These are phyloP conservation scores for Bombus polaris DNA, from an alignment of 1,140 invertebrate genomes.

Conservation along the genomic window DNA sequence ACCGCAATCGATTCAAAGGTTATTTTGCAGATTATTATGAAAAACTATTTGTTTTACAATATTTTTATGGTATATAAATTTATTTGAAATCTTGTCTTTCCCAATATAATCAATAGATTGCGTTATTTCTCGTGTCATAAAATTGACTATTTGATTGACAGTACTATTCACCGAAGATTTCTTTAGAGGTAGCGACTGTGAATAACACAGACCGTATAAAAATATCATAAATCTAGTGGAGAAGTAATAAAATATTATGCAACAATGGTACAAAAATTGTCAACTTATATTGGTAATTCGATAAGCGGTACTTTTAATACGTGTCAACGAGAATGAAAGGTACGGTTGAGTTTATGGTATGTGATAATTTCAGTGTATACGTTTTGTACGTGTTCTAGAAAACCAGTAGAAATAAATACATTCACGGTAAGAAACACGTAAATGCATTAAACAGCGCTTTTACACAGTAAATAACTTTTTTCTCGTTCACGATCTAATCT, in stretches of 20 bases:
- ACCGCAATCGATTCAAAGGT: too few relatives aligned
- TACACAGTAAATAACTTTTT: neutral
- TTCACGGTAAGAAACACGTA: neutral
- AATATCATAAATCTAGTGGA: neutral
- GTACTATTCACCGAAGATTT: neutral
- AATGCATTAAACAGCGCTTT: neutral
- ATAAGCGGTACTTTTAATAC: neutral
- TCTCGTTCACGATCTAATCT: neutral
- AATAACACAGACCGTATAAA: neutral
- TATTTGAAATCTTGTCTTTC: neutral
- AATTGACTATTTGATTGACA: too few relatives aligned
- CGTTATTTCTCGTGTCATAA: neutral
- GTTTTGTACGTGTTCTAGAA: neutral
- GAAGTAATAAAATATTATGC: neutral
- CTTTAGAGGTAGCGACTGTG: neutral
- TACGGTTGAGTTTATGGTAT: neutral
- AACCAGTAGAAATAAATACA: neutral
- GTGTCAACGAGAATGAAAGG: constrained; percentile 28
- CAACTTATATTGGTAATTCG: neutral
- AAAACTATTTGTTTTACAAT: neutral
- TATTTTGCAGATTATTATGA: too few relatives aligned
- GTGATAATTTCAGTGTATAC: neutral
- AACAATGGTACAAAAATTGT: neutral
- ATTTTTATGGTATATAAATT: neutral
- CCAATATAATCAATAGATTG: neutral